Conservation (phyloP, 2,888 invertebrate species). For the Cryptosula pallasiana region DNA sequence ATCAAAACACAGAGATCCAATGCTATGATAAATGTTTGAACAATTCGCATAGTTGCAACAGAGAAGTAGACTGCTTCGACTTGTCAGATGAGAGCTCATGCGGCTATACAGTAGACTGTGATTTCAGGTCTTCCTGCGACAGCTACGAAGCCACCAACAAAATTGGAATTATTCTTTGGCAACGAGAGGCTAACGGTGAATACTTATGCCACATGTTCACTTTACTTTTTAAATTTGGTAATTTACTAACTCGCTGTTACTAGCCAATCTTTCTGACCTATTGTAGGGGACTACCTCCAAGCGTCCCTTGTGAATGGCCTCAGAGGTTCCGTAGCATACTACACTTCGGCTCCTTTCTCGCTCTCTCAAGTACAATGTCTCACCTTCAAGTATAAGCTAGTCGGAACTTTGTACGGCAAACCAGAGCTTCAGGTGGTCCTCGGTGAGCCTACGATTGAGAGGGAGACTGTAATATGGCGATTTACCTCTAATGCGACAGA, state of each 20-base stretch:
- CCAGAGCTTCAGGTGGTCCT: background rate
- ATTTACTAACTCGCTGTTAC: too few relatives aligned
- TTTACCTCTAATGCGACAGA: background rate
- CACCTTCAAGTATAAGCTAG: background rate
- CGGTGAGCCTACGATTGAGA: background rate
- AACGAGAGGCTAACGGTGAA: background rate
- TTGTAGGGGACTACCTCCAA: too few relatives aligned
- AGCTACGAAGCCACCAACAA: background rate
- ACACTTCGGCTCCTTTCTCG: background rate
- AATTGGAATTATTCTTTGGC: background rate
- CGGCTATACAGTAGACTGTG: background rate
- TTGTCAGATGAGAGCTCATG: slow-evolving; percentile 7
- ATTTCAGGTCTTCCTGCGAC: background rate
- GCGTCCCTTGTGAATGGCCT: too few relatives aligned
- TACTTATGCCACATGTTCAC: too few relatives aligned
- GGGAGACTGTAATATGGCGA: background rate
- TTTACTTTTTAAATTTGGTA: too few relatives aligned
- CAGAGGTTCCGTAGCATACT: too few relatives aligned
- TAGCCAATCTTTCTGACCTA: too few relatives aligned
- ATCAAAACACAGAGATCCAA: background rate
- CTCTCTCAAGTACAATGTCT: background rate
- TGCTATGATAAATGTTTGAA: slow-evolving; percentile 3
- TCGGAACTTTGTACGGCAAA: background rate
- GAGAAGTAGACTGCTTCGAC: slow-evolving; percentile 14
- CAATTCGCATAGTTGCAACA: background rate